phyloP scores from a whole-genome alignment of 2,888 invertebrate genomes.

The Heliconius erato region DNA sequence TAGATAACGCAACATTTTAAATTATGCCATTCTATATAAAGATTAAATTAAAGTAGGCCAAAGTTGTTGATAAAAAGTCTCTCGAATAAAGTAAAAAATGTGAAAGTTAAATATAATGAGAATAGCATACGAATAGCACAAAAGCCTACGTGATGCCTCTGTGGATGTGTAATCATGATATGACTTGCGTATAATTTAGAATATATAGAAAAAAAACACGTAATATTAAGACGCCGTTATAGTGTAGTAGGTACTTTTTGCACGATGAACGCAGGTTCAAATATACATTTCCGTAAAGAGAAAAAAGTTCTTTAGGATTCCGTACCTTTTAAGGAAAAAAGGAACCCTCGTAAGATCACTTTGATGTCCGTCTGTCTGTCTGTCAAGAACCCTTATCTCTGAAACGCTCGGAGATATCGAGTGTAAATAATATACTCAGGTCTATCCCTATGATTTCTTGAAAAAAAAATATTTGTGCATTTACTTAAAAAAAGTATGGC shows the following conservation, averaged over 20 bases:
- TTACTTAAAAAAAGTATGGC: too few species aligned
- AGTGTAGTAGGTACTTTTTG: neutral
- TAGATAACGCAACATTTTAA: conserved; percentile 10
- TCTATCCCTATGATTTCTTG: too few species aligned
- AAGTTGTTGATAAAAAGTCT: conserved; percentile 14
- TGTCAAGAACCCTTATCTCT: too few species aligned
- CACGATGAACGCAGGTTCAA: neutral
- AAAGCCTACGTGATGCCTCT: conserved; percentile 5
- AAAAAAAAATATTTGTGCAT: too few species aligned
- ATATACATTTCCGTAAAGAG: neutral
- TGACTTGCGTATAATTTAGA: conserved; percentile 16
- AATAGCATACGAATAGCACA: conserved; percentile 14
- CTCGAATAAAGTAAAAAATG: conserved; percentile 17
- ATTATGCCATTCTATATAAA: conserved; percentile 1
- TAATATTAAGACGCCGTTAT: neutral
- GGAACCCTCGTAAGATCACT: too few species aligned
- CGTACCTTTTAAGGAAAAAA: too few species aligned
- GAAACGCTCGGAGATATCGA: too few species aligned
- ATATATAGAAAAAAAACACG: neutral
- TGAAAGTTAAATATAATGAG: conserved; percentile 19
- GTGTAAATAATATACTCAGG: too few species aligned
- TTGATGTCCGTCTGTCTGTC: too few species aligned
- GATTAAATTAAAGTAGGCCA: conserved; percentile 24
- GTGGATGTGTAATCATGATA: conserved; percentile 10
- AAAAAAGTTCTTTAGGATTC: too few species aligned